phyloP scores from a whole-genome alignment of 2,888 invertebrate genomes.

The Parnassius apollo region DNA sequence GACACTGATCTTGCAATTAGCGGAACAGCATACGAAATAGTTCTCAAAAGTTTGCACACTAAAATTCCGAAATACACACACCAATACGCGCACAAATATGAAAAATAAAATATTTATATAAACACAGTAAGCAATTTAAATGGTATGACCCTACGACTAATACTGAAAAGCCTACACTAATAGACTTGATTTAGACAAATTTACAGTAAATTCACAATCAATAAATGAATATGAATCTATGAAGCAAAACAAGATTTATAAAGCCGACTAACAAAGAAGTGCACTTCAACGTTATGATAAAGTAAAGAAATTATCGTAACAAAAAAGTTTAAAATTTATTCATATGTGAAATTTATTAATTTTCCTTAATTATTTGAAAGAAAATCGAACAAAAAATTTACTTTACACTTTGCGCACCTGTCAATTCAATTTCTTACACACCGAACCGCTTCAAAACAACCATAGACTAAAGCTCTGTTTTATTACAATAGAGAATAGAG shows the following conservation, averaged over 20 bases:
- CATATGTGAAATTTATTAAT: constrained; percentile 14
- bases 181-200: constrained; percentile 6
- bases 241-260: constrained; percentile 18
- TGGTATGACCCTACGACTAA: too few relatives aligned
- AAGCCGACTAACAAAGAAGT: constrained; percentile 1
- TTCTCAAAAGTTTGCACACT: constrained; percentile 12
- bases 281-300: background rate
- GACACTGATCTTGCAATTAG: background rate
- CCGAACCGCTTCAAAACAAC: constrained; percentile 43
- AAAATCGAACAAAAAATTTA: constrained; percentile 33
- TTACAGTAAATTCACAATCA: constrained; percentile 20
- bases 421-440: constrained; percentile 40
- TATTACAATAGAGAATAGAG: too few relatives aligned
- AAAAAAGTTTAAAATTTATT: background rate
- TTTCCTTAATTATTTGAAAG: constrained; percentile 27
- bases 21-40: background rate
- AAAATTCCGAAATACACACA: constrained; percentile 18
- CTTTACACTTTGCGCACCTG: constrained; percentile 50
- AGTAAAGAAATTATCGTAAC: background rate
- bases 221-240: constrained; percentile 20
- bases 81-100: constrained; percentile 5
- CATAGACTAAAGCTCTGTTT: background rate
- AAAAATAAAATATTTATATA: constrained; percentile 8
- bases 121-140: constrained; percentile 4
- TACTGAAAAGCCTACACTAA: too few relatives aligned